Evolutionary conservation across 2,113 vertebrate genomes (phyloP).

Genomic region (Vireo altiloquus): DNA sequence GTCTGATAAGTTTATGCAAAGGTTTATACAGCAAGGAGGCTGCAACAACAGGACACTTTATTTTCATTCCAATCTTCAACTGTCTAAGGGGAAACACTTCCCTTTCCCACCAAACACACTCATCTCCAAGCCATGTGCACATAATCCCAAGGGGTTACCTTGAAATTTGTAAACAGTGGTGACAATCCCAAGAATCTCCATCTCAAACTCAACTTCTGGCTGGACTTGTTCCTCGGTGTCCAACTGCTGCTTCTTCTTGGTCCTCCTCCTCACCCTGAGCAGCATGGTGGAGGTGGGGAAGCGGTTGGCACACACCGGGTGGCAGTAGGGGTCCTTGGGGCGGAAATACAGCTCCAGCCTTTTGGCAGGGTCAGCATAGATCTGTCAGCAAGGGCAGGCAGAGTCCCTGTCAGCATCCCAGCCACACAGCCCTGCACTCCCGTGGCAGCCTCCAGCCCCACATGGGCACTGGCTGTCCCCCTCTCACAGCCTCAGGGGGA

Average conservation of each 20-base stretch:
- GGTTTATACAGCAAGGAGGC: neutral
- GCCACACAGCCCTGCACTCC: rapidly evolving
- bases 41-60: neutral
- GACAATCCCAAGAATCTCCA: constrained; percentile 86
- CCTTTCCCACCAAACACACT: neutral
- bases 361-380: constrained; percentile 82
- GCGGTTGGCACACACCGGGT: constrained; percentile 89
- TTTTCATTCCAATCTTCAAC: neutral
- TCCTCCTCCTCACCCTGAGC: constrained; percentile 79
- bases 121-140: rapidly evolving
- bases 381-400: constrained; percentile 58
- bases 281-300: constrained; percentile 88
- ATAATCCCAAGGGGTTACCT: constrained; percentile 67
- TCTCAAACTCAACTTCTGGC: constrained; percentile 64
- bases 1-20: neutral
- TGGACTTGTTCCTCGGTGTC: neutral
- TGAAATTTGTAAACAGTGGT: constrained; percentile 94
- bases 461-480: rapidly evolving
- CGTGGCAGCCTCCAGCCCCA: neutral
- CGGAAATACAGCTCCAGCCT: constrained; percentile 91
- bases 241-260: constrained; percentile 28
- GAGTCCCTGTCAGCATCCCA: rapidly evolving
- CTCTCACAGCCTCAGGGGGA: neutral
- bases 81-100: neutral
- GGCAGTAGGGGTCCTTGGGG: constrained; percentile 92